These are phyloP conservation scores for Himalopsyche tibetana DNA, from an alignment of 2,888 invertebrate species.

Conservation along the genomic window DNA sequence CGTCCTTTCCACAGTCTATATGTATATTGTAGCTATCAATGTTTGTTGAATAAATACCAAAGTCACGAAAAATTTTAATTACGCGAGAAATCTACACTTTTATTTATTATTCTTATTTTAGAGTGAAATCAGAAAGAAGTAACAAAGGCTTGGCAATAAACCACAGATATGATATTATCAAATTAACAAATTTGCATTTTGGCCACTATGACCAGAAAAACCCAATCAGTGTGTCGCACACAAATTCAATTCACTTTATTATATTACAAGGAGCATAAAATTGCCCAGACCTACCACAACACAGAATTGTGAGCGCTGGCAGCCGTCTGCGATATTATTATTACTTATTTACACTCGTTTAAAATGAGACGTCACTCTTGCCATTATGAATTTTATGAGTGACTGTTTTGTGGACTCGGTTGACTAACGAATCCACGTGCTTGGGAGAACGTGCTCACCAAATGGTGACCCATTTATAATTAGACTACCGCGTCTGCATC, in stretches of 20 bases:
- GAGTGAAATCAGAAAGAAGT: too few relatives aligned
- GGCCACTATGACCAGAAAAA: too few relatives aligned
- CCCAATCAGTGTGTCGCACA: too few relatives aligned
- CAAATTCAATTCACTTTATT: background rate
- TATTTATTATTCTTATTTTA: too few relatives aligned
- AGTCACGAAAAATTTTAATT: too few relatives aligned
- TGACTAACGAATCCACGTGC: slow-evolving; percentile 10
- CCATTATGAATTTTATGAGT: slow-evolving; percentile 18
- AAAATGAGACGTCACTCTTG: slow-evolving; percentile 11
- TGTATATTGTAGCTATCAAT: too few relatives aligned
- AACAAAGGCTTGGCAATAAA: too few relatives aligned
- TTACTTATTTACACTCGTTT: slow-evolving; percentile 23
- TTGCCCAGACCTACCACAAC: slow-evolving; percentile 13
- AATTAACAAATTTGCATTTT: too few relatives aligned
- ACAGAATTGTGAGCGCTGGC: background rate
- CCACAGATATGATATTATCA: too few relatives aligned
- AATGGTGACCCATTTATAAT: slow-evolving; percentile 37
- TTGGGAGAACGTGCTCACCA: background rate
- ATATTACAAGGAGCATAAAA: slow-evolving; percentile 17
- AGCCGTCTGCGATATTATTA: slow-evolving; percentile 1
- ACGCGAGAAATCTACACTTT: too few relatives aligned
- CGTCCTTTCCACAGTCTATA: too few relatives aligned
- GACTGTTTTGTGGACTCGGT: background rate
- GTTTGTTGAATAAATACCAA: too few relatives aligned
- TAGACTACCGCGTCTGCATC: background rate